phyloP scores from a whole-genome alignment of 2,797 vertebrate genomes.

The Tenualosa ilisha region DNA sequence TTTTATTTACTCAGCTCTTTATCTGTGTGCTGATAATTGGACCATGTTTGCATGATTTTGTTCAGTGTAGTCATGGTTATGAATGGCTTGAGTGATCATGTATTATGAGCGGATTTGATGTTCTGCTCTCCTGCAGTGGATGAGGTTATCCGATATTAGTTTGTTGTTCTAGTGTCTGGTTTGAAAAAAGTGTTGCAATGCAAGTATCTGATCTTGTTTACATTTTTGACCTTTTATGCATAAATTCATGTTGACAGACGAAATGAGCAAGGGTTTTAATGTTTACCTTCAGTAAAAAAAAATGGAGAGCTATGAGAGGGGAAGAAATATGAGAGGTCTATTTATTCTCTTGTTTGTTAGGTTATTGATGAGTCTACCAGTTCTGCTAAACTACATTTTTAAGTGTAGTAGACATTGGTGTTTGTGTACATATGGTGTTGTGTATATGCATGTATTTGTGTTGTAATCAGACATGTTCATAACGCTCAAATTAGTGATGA shows the following conservation, averaged over 20 bases:
- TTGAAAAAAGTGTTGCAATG: not conserved
- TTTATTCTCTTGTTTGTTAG: not conserved
- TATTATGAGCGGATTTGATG: not conserved
- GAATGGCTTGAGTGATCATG: not conserved
- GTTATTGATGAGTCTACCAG: not conserved
- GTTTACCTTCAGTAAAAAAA: not conserved
- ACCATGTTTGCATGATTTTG: not conserved
- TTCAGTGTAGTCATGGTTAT: not conserved
- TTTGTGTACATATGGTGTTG: too few relatives aligned
- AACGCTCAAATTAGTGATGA: not conserved
- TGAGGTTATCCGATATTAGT: not conserved
- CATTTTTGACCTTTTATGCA: not conserved
- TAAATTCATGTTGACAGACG: not conserved
- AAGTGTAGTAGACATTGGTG: not conserved
- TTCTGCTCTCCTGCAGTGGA: not conserved
- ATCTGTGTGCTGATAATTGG: not conserved
- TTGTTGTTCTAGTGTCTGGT: not conserved
- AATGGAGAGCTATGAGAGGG: not conserved
- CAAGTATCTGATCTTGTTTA: not conserved
- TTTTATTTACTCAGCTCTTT: not conserved
- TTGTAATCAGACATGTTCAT: not conserved
- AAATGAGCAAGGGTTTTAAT: not conserved
- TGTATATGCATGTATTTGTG: not conserved
- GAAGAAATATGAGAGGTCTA: not conserved
- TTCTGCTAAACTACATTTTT: not conserved